Evolutionary conservation across 2,888 invertebrate species (phyloP).

Genomic region (Platycheirus rosarum): DNA sequence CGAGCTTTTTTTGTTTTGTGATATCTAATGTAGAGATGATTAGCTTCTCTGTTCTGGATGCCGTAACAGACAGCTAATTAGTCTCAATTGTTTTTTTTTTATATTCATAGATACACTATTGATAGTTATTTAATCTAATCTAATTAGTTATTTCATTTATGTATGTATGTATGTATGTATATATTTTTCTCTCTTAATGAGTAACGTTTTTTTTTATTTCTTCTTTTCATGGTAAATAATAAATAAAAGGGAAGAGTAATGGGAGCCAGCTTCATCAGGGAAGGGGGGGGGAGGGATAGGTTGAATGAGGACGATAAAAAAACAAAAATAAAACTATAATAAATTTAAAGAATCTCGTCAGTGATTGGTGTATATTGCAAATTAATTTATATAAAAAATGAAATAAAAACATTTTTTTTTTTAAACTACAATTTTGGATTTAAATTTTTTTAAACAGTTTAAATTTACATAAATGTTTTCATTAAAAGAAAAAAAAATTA

Average conservation of each 20-base stretch:
- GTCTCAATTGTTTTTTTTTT: slow-evolving; percentile 50
- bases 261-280: slow-evolving; percentile 9
- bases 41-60: slow-evolving; percentile 43
- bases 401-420: too few relatives aligned
- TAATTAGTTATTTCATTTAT: slow-evolving; percentile 65
- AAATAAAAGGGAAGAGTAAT: slow-evolving; percentile 42
- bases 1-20: slow-evolving; percentile 41
- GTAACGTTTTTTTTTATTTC: slow-evolving; percentile 47
- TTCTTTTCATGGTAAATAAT: slow-evolving; percentile 49
- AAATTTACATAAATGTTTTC: not conserved
- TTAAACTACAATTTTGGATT: too few relatives aligned
- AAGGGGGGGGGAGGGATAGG: not conserved
- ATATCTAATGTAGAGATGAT: slow-evolving; percentile 36
- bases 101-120: slow-evolving; percentile 66
- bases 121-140: slow-evolving; percentile 68
- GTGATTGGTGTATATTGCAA: slow-evolving; percentile 67
- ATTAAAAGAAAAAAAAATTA: slow-evolving; percentile 19
- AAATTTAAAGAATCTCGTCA: slow-evolving; percentile 62
- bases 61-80: slow-evolving; percentile 51
- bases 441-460: too few relatives aligned
- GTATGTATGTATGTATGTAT: slow-evolving; percentile 28
- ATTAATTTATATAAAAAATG: slow-evolving; percentile 24
- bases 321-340: slow-evolving; percentile 35
- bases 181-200: slow-evolving; percentile 45
- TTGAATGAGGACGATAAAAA: not conserved